A percentile compares a stretch with the other conserved stretches of the same genome.
Evolutionary conservation across 2,797 vertebrate species (phyloP).

Genomic region (Sebastiscus albofasciatus): DNA sequence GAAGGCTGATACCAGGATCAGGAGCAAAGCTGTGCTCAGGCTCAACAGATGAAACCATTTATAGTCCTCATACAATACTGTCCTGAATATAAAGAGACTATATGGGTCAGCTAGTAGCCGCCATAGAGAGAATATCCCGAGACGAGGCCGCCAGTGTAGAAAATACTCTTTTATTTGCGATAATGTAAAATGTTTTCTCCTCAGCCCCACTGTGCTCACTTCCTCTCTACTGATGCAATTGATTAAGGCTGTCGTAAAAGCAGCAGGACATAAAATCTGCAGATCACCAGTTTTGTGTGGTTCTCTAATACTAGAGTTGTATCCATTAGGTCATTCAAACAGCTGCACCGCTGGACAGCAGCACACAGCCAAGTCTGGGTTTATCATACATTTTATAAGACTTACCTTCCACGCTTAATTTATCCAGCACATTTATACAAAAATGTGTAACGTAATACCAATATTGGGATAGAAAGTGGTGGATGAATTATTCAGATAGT

Average conservation of each 20-base stretch:
- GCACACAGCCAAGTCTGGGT: slow-evolving; percentile 9
- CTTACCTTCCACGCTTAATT: slow-evolving; percentile 8
- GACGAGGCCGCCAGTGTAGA: neutral
- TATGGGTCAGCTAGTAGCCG: neutral
- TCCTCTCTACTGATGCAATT: slow-evolving; percentile 32
- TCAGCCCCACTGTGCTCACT: slow-evolving; percentile 23
- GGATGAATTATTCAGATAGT: neutral
- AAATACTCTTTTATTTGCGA: neutral
- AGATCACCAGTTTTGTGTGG: slow-evolving; percentile 36
- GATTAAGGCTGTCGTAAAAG: slow-evolving; percentile 47
- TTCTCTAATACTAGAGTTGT: slow-evolving; percentile 30
- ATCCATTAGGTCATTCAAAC: slow-evolving; percentile 56
- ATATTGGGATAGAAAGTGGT: neutral
- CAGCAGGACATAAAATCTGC: slow-evolving; percentile 38
- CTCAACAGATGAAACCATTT: neutral
- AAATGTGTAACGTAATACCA: neutral
- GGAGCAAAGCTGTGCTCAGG: slow-evolving; percentile 2
- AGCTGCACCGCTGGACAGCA: slow-evolving; percentile 32
- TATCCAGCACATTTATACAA: slow-evolving; percentile 5
- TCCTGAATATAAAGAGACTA: neutral
- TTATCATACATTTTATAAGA: slow-evolving; percentile 25
- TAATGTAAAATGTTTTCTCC: slow-evolving; percentile 28
- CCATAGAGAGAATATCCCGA: neutral
- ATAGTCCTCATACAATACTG: neutral
- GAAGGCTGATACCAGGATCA: slow-evolving; percentile 5